These are phyloP conservation scores for Rhodeus uyekii DNA, from an alignment of 2,797 vertebrate genomes.

Conservation along the genomic window DNA sequence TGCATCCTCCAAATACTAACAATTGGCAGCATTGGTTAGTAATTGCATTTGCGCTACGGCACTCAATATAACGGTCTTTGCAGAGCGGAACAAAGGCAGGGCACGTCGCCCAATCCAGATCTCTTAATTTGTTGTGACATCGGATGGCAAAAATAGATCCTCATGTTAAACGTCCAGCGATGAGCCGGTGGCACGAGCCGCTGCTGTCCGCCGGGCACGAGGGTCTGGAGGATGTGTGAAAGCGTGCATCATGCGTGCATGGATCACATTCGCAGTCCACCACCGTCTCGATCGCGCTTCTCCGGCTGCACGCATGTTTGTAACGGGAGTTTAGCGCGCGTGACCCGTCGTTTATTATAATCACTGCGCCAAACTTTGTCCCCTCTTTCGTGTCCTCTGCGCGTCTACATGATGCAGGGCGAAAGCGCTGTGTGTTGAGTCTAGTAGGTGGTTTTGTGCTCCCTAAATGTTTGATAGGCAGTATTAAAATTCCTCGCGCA, in stretches of 20 bases:
- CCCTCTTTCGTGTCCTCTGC: constrained; percentile 35
- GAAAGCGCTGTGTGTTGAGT: constrained; percentile 13
- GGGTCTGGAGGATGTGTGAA: constrained; percentile 40
- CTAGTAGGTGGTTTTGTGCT: neutral
- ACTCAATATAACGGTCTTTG: neutral
- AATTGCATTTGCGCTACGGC: neutral
- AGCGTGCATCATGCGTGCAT: neutral
- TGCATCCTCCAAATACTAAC: constrained; percentile 1
- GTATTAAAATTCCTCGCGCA: constrained; percentile 47
- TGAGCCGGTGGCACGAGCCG: constrained; percentile 28
- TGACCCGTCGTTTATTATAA: constrained; percentile 49
- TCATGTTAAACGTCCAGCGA: constrained; percentile 46
- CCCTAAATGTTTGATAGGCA: constrained; percentile 17
- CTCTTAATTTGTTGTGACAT: constrained; percentile 57
- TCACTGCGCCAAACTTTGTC: constrained; percentile 56
- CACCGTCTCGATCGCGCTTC: neutral
- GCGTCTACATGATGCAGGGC: constrained; percentile 3
- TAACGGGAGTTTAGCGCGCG: neutral
- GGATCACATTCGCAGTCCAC: constrained; percentile 19
- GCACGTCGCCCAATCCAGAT: constrained; percentile 42
- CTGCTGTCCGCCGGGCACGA: constrained; percentile 29
- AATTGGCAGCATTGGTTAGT: neutral
- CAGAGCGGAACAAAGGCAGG: constrained; percentile 42
- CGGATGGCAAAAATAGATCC: constrained; percentile 50
- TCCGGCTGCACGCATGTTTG: neutral